phyloP scores from a whole-genome alignment of 2,888 invertebrate species.

The Spodoptera picta region DNA sequence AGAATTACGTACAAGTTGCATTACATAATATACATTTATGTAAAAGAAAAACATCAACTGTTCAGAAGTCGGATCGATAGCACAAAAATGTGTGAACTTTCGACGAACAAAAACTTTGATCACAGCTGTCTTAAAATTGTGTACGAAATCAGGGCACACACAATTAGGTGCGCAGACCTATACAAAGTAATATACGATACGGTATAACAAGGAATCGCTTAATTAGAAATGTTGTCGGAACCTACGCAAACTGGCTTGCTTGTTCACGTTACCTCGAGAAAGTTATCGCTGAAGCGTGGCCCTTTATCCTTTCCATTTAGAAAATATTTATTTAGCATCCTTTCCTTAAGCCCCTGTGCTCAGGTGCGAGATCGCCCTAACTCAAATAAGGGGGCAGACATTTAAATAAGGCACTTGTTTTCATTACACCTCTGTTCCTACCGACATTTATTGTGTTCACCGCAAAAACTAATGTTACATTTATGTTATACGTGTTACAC shows the following conservation, averaged over 20 bases:
- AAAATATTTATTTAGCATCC: conserved; percentile 87
- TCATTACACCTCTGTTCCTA: conserved; percentile 72
- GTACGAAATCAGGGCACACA: conserved; percentile 48
- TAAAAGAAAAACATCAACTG: conserved; percentile 17
- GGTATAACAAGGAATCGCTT: conserved; percentile 70
- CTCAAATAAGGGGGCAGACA: conserved; percentile 82
- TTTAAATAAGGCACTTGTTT: conserved; percentile 82
- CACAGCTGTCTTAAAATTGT: conserved; percentile 30
- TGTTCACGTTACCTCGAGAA: conserved; percentile 75
- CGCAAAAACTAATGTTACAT: conserved; percentile 48
- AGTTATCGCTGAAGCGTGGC: conserved; percentile 82
- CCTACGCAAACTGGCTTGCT: conserved; percentile 77
- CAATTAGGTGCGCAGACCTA: conserved; percentile 44
- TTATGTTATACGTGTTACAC: conserved; percentile 39
- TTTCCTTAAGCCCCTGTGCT: conserved; percentile 81
- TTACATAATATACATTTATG: too few species aligned
- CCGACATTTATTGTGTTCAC: conserved; percentile 59
- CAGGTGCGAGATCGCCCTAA: conserved; percentile 84
- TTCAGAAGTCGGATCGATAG: conserved; percentile 35
- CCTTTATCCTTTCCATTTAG: conserved; percentile 84
- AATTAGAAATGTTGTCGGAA: conserved; percentile 78
- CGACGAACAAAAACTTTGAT: conserved; percentile 34
- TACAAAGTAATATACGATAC: conserved; percentile 56
- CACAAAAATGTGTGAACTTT: conserved; percentile 34
- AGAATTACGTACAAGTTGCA: too few species aligned